phyloP scores from a whole-genome alignment of 2,113 vertebrate species.

The Mustelus asterias region DNA sequence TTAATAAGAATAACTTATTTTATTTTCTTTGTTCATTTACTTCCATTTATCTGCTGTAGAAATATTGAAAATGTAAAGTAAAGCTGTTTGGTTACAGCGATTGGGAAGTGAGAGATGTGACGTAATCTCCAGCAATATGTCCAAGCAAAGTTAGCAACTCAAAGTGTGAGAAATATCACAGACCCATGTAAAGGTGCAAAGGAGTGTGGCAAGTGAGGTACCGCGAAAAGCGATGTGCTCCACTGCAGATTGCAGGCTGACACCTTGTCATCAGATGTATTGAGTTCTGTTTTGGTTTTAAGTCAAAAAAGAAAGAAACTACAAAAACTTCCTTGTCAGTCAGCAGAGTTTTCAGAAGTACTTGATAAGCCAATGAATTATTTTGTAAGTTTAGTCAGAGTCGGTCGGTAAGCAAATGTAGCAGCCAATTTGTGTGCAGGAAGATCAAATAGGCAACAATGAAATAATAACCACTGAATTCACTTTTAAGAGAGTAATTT shows the following conservation, averaged over 20 bases:
- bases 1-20: not conserved
- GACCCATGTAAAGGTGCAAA: not conserved
- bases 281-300: not conserved
- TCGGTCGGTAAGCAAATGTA: not conserved
- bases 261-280: not conserved
- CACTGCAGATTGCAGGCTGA: not conserved
- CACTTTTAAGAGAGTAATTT: not conserved
- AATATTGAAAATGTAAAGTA: not conserved
- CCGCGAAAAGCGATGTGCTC: not conserved
- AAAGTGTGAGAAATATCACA: not conserved
- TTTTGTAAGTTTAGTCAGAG: not conserved
- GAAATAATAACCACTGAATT: not conserved
- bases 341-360: not conserved
- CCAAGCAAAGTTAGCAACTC: not conserved
- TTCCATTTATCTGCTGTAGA: not conserved
- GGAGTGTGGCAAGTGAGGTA: not conserved
- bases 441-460: not conserved
- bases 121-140: not conserved
- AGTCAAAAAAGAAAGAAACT: not conserved
- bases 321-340: not conserved
- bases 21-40: not conserved
- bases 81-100: not conserved
- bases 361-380: not conserved
- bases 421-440: not conserved
- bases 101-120: not conserved